Percentiles rank a stretch among this genome's conserved stretches.
These are phyloP conservation scores for Phoenicopterus ruber DNA, from an alignment of 2,113 vertebrate species.

Conservation along the genomic window DNA sequence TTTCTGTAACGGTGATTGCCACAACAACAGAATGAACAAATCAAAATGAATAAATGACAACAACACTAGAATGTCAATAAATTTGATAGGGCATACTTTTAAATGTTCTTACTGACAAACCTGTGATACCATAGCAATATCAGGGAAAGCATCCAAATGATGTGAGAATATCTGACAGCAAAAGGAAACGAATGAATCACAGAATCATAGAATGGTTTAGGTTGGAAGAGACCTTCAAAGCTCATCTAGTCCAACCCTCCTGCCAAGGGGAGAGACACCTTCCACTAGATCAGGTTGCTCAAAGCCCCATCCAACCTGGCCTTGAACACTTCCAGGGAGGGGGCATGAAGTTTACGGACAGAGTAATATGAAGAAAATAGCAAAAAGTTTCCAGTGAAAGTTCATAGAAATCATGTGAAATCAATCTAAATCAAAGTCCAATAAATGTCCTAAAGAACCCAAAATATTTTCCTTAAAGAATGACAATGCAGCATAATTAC, in stretches of 20 bases:
- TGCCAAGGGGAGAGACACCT: neutral
- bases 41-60: neutral
- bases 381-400: neutral
- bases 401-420: neutral
- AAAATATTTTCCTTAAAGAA: neutral
- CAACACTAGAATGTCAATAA: neutral
- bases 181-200: neutral
- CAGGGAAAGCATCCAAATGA: neutral
- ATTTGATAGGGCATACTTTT: neutral
- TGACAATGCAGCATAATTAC: neutral
- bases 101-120: neutral
- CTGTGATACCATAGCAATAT: neutral
- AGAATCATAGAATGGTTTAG: neutral
- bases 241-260: neutral
- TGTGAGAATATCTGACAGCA: neutral
- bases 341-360: accelerated
- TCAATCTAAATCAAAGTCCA: neutral
- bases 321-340: neutral
- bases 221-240: neutral
- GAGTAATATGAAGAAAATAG: neutral
- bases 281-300: neutral
- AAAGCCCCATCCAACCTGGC: neutral
- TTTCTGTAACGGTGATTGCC: neutral
- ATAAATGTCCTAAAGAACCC: neutral
- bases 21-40: neutral